Evolutionary conservation across 1,140 invertebrate species (phyloP), one percentile per base, ranked within the genome.

Genomic region (Drosophila funebris): DNA sequence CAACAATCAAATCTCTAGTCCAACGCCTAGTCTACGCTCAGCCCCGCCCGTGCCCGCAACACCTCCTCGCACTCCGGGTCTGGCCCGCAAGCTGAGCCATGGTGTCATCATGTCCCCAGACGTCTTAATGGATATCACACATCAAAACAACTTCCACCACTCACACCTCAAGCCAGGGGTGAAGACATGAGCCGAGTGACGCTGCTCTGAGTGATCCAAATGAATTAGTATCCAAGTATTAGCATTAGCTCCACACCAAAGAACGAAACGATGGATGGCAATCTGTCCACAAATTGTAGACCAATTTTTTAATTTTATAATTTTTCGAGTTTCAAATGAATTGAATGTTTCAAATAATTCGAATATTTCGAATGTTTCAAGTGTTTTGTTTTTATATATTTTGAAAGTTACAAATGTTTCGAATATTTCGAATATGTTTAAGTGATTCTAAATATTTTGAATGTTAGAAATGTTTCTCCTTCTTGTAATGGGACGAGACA

Each of bases 31-130:
- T 48, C 24, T 85, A 20, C 76, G 82, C n/a, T 60, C 70, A 33
- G 82, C 82, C 4, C 82, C 82, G 13, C 83, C 82, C 0, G 83
- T 85, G 53, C 81, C 81, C n/a, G 29, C 33, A 8, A 78, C 57
- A 24, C 75, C 79, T 43, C 80, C 50, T 1, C 64, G 56, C 27
- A 76, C 74, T 8, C 74, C 74, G 4, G 74, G 74, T n/a, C 22
- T 54, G 71, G 74, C 74, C 0, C 73, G 39, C 13, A 74, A 53
- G 24, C 27, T 64, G 13, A 82, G 61, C 43, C 54, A 63, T 16
- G 82, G 78, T 13, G 67, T 87, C 27, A 88, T 87, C 29, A 88
- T 87, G 83, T 78, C 78, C 2, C 82, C 82, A n/a, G 72, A 82
- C 20, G 72, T 78, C 36, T 75, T 84, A 24, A 70, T 81, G 73